phyloP scores from a whole-genome alignment of 2,113 vertebrate genomes.

The Ursus arctos region DNA sequence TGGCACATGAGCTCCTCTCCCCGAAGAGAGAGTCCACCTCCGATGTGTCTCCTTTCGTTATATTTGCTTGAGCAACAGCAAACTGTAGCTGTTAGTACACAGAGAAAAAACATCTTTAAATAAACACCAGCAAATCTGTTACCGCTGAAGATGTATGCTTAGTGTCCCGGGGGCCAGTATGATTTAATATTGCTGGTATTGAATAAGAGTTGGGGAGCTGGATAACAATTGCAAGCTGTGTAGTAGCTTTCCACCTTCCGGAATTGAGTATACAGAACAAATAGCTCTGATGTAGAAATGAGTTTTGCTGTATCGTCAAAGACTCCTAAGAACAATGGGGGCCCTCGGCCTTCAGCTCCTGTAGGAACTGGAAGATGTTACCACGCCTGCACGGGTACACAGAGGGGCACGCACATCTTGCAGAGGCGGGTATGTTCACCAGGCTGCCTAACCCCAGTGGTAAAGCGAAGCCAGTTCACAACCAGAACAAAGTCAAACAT shows the following conservation, averaged over 20 bases:
- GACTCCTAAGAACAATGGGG: background rate
- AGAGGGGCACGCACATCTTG: background rate
- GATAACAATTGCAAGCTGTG: constrained; percentile 37
- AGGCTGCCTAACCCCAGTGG: background rate
- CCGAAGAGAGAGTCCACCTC: background rate
- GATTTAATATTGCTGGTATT: constrained; percentile 69
- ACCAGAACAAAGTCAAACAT: background rate
- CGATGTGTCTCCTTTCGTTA: background rate
- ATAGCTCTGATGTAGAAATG: constrained; percentile 50
- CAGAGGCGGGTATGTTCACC: background rate
- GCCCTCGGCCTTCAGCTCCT: background rate
- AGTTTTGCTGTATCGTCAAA: constrained; percentile 68
- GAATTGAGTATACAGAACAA: constrained; percentile 63
- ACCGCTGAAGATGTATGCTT: background rate
- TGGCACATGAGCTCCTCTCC: background rate
- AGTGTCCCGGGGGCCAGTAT: background rate
- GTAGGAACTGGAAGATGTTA: background rate
- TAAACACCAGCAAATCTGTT: constrained; percentile 58
- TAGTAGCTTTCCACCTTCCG: constrained; percentile 68
- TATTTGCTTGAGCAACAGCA: background rate
- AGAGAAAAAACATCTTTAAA: constrained; percentile 31
- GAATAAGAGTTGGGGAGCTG: constrained; percentile 56
- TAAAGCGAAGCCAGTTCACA: background rate
- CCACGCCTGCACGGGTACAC: background rate
- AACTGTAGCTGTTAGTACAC: background rate